Base-by-base conservation (phyloP, 2,888 invertebrate genomes). In the Glyphotaelius pellucidus region DNA sequence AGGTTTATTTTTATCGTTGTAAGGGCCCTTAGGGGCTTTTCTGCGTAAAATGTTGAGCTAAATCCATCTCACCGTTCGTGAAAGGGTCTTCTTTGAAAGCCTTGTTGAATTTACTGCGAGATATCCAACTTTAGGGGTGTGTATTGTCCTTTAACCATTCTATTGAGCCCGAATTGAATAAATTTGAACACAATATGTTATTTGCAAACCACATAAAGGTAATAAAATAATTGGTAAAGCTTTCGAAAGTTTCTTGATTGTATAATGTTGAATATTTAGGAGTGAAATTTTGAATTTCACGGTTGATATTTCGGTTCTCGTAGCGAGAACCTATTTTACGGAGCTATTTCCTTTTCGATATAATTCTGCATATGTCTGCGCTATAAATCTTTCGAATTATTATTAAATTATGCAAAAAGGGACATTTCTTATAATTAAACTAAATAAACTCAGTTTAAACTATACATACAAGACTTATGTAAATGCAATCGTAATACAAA, bases 41-140 rank as follows among this genome's bases (percentile, higher is more conserved):
- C 67, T 67, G 67, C 67, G 67, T 67, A 67, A 67, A 67, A 67
- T 67, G 67, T 67, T 67, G 67, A n/a, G 25, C 67, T 25, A 67
- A 67, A 67, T 67, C 67, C n/a, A 67, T 67, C 67, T 67, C 67
- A 67, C 67, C 67, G 67, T 67, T 67, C 67, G 67, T 67, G 67
- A 25, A 67, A 67, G 25, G 67, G 67, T 67, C 67, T 67, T 67
- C 67, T 67, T 67, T 67, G 67, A 67, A 67, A 67, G 25, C 67
- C 67, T 67, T 67, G 67, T 67, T 67, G 67, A 67, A 67, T 67
- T 67, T 67, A 67, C 67, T 67, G 67, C 67, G 67, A 67, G 67
- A 67, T 67, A 67, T 67, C n/a, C 67, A 67, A 67, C 67, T 67
- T 67, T 67, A 67, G 67, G 67, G 67, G 67, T 67, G n/a, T 9